A percentile compares a stretch with the other conserved stretches of the same genome.
Evolutionary conservation across 2,113 vertebrate species (phyloP).

Genomic region (Chloebia gouldiae): DNA sequence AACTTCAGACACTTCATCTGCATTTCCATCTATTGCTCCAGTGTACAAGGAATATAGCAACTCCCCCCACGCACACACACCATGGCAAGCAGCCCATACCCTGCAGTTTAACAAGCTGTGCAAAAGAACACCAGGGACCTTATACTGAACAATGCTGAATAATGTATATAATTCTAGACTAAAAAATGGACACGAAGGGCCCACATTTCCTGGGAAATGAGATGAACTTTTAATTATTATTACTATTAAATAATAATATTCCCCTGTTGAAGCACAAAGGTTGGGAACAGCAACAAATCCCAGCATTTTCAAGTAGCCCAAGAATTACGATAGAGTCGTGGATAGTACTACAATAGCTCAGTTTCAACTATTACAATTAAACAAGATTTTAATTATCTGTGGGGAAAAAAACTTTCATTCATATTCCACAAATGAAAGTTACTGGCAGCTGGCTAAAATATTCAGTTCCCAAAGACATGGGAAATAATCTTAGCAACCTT

Average conservation of each 20-base stretch:
- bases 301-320: not conserved
- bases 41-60: not conserved
- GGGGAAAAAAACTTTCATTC: not conserved
- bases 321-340: not conserved
- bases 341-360: not conserved
- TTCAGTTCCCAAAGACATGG: not conserved
- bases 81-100: not conserved
- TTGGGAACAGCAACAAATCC: not conserved
- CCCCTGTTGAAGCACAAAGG: not conserved
- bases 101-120: not conserved
- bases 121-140: not conserved
- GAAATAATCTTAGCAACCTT: not conserved
- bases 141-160: not conserved
- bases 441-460: not conserved
- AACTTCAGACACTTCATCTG: not conserved
- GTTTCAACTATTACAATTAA: not conserved
- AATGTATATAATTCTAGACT: not conserved
- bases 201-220: not conserved
- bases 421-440: not conserved
- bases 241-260: not conserved
- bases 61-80: rapidly evolving
- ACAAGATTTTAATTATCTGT: not conserved
- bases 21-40: not conserved
- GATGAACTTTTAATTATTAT: not conserved
- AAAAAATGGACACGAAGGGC: not conserved